phyloP scores from a whole-genome alignment of 2,113 vertebrate species.

The Drymodes brunneopygia region DNA sequence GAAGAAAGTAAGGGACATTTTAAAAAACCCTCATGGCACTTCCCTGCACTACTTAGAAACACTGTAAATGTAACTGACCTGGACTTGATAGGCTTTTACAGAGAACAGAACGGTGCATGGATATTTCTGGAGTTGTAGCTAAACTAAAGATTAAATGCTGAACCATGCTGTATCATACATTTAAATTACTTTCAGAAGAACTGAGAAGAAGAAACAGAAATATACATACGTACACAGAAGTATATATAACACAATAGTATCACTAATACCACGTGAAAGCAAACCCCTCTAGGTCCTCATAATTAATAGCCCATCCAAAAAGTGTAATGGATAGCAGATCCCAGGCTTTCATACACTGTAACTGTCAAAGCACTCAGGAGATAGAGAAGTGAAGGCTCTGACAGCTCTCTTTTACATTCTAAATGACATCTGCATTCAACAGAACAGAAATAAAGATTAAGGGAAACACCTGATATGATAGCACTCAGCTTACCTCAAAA shows the following conservation, averaged over 20 bases:
- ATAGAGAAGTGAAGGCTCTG: constrained; percentile 7
- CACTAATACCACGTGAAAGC: constrained; percentile 46
- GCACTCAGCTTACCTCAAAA: constrained; percentile 48
- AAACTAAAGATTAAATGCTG: not conserved
- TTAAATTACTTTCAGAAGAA: not conserved
- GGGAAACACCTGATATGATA: constrained; percentile 15
- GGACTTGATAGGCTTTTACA: not conserved
- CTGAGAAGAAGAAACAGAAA: not conserved
- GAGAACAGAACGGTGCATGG: not conserved
- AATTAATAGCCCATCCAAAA: constrained; percentile 11
- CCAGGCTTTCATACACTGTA: not conserved
- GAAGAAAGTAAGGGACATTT: constrained; percentile 69
- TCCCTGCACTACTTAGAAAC: not conserved
- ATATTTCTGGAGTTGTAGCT: not conserved
- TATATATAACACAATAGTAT: not conserved
- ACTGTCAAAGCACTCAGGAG: constrained; percentile 6
- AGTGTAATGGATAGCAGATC: constrained; percentile 18
- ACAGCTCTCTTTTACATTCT: constrained; percentile 28
- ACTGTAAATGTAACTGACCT: not conserved
- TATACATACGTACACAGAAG: not conserved
- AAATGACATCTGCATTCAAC: constrained; percentile 57
- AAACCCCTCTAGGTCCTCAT: constrained; percentile 31
- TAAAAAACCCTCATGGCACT: not conserved
- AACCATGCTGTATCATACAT: not conserved
- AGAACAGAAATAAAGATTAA: constrained; percentile 64